Evolutionary conservation across 2,113 vertebrate genomes (phyloP), one percentile per base, ranked within the genome.

Genomic region (Bucco capensis): DNA sequence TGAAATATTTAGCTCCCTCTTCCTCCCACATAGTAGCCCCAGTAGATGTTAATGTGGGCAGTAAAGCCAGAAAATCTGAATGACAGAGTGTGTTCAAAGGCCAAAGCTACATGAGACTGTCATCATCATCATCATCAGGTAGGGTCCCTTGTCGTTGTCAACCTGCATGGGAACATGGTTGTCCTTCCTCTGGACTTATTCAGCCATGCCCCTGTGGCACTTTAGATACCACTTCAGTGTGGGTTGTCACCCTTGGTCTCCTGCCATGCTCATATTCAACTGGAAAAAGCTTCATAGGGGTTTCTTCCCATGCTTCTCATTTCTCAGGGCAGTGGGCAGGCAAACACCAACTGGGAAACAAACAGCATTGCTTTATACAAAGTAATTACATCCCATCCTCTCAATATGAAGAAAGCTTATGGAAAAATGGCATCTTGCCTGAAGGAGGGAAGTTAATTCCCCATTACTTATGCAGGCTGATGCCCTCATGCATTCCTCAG

Each of bases 1-100:
- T 96, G 53, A 96, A 96, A 95, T 95, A 94, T 96, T 95, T 93
- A 96, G 47, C 31, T 94, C 56, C 30, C n/a, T 92, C 80, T 86
- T 58, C 23, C 69, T 85, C 88, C 88, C 24, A 77, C 21, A 83
- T 19, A 92, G 69, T n/a, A 66, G 27, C 69, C 80, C 69, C 86
- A 28, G 80, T 88, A 60, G 80, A 66, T 80, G 60, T 40, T 94
- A 86, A 42, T 77, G 72, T 71, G 76, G 80, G 42, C 64, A 81
- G 78, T 85, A 91, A 87, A 74, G 44, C 57, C 78, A 64, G 44
- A 86, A 89, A 8, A 69, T 83, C 75, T 74, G 80, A 90, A 83
- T 9, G 17, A 40, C 42, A 74, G 71, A 62, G 37, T 11, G 37
- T 33, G 38, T 90, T 92, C 90, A 67, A 91, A 93, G 86, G 62